Evolutionary conservation across 2,888 invertebrate genomes (phyloP), one percentile per base, ranked within the genome.

Genomic region (Monopis laevigella): DNA sequence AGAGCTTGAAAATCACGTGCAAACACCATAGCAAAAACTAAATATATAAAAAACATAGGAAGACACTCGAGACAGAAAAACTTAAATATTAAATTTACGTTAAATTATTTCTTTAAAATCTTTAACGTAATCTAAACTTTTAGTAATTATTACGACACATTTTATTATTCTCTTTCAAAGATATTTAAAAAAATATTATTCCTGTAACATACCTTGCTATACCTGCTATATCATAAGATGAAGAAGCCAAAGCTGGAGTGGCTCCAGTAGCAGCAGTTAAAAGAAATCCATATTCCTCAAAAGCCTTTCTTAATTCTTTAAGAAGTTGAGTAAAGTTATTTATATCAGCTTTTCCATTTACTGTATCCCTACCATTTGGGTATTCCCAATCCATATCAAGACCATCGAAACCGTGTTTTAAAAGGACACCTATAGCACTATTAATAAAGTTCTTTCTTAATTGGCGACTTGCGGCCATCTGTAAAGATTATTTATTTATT

Each of bases 341-440:
- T 1, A 74, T 51, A 42, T 86, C 86, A 1, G 57, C 64, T 6
- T 43, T 28, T 0, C 66, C 68, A 16, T 84, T 67, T 0, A 65
- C 62, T 0, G 67, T 53, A 44, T 85, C 85, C 21, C 86, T 64
- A 34, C 84, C 80, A 36, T 71, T 82, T 0, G 89, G 88, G 49
- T 88, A 89, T 52, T 88, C 88, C 89, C 90, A 90, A 56, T 90
- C 89, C 0, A 90, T 36, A 52, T 90, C 89, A 1, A 90, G 66
- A 1, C 90, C 90, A 52, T 90, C 87, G 46, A 90, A 90, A 0
- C 74, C 74, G 51, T 88, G 68, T 2, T 69, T 66, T 27, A 65
- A 53, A 1, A 89, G 50, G 54, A 88, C 84, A 0, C 62, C 51
- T 0, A 86, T 53, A 0, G 83, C 82, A 41, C 83, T 86, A 2